Conservation (phyloP, 1,140 invertebrate species). For the Drosophila melanogaster region Release_6_plus_ISO1_MT NT_033779.5:22797501-22798000, state of each 20-base stretch:
- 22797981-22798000: slow-evolving; percentile 48
- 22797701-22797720: slow-evolving; percentile 59
- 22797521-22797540: no score
- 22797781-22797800: slow-evolving; percentile 56
- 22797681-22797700: slow-evolving; percentile 48
- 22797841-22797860: slow-evolving; percentile 32
- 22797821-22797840: slow-evolving; percentile 71
- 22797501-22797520: no score
- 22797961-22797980: slow-evolving; percentile 29
- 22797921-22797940: slow-evolving; percentile 53
- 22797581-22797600: no score
- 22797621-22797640: no score
- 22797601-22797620: no score
- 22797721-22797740: slow-evolving; percentile 23
- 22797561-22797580: no score
- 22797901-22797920: slow-evolving; percentile 52
- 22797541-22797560: no score
- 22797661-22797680: slow-evolving; percentile 37
- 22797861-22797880: slow-evolving; percentile 44
- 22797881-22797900: slow-evolving; percentile 50
- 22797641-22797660: not conserved
- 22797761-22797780: slow-evolving; percentile 49
- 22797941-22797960: slow-evolving; percentile 41
- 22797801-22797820: slow-evolving; percentile 63
- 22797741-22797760: slow-evolving; percentile 37